A percentile compares a stretch with the other conserved stretches of the same genome.
Evolutionary conservation across 1,140 invertebrate genomes (phyloP).

Genomic region (Hydropsyche tenuis): DNA sequence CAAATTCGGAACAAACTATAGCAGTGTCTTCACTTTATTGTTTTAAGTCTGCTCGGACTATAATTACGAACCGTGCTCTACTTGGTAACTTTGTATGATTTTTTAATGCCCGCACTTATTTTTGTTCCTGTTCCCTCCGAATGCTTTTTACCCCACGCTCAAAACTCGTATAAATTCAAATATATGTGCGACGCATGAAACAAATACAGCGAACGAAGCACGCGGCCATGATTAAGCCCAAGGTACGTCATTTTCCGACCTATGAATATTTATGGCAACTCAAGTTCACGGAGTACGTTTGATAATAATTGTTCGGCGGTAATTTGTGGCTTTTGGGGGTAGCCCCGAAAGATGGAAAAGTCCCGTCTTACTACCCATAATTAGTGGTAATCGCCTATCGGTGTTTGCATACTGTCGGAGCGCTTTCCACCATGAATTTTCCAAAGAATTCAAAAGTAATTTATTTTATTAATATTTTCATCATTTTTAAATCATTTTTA

Average conservation of each 20-base stretch:
- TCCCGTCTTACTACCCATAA: slow-evolving; percentile 10
- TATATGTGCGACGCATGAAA: background rate
- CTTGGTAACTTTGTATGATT: slow-evolving; percentile 45
- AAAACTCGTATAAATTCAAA: background rate
- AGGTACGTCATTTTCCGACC: background rate
- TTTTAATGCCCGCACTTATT: slow-evolving; percentile 44
- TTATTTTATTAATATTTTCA: too few relatives aligned
- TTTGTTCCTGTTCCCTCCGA: slow-evolving; percentile 19
- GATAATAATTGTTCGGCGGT: slow-evolving; percentile 44
- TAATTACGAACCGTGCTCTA: slow-evolving; percentile 45
- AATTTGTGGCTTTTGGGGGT: slow-evolving; percentile 35
- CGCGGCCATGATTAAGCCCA: slow-evolving; percentile 16
- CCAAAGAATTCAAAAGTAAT: too few relatives aligned
- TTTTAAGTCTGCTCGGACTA: slow-evolving; percentile 34
- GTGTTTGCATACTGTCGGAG: background rate
- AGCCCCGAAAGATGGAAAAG: slow-evolving; percentile 4
- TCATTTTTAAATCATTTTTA: too few relatives aligned
- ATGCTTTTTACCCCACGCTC: too few relatives aligned
- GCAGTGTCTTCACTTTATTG: slow-evolving; percentile 6
- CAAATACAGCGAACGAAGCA: background rate
- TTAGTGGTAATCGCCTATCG: slow-evolving; percentile 15
- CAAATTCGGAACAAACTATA: slow-evolving; percentile 15
- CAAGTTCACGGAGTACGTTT: slow-evolving; percentile 45
- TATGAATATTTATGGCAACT: slow-evolving; percentile 45
- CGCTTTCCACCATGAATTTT: background rate